phyloP scores from a whole-genome alignment of 2,888 invertebrate species.

The Desoria tigrina region DNA sequence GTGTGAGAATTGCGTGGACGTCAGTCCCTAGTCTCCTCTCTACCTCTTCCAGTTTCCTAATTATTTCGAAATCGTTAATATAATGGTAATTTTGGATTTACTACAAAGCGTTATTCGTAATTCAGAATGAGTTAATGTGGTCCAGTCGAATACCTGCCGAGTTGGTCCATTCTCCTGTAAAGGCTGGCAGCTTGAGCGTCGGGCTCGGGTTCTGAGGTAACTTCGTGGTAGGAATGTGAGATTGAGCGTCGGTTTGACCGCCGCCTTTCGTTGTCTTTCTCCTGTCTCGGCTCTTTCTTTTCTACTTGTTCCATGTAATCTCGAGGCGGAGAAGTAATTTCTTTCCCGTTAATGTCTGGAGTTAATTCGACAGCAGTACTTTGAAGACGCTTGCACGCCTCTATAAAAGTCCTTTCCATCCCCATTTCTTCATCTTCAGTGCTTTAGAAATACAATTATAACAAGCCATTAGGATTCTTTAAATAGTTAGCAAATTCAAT shows the following conservation, averaged over 20 bases:
- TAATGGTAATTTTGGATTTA: neutral
- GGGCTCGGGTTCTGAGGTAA: slow-evolving; percentile 30
- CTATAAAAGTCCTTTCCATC: slow-evolving; percentile 21
- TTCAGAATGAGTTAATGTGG: slow-evolving; percentile 51
- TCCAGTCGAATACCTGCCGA: slow-evolving; percentile 68
- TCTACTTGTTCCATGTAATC: slow-evolving; percentile 67
- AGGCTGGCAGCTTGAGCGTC: slow-evolving; percentile 35
- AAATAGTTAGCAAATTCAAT: neutral
- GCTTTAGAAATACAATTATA: no score
- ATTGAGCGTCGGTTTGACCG: slow-evolving; percentile 45
- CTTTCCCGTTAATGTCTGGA: slow-evolving; percentile 82
- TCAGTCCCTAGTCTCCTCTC: slow-evolving; percentile 74
- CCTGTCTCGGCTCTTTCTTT: slow-evolving; percentile 14
- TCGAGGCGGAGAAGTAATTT: slow-evolving; percentile 82
- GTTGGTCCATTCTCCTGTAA: slow-evolving; percentile 66
- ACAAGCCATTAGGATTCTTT: neutral
- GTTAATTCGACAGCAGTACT: slow-evolving; percentile 71
- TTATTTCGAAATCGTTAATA: slow-evolving; percentile 11
- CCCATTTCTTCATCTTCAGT: slow-evolving; percentile 40
- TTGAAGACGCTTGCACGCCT: slow-evolving; percentile 15
- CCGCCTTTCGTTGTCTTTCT: neutral
- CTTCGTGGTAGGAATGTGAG: slow-evolving; percentile 50
- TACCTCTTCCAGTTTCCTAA: slow-evolving; percentile 65
- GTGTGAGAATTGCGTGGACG: slow-evolving; percentile 70
- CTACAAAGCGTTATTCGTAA: neutral